Evolutionary conservation across 2,888 invertebrate species (phyloP).

Genomic region (Panzeria rudis): DNA sequence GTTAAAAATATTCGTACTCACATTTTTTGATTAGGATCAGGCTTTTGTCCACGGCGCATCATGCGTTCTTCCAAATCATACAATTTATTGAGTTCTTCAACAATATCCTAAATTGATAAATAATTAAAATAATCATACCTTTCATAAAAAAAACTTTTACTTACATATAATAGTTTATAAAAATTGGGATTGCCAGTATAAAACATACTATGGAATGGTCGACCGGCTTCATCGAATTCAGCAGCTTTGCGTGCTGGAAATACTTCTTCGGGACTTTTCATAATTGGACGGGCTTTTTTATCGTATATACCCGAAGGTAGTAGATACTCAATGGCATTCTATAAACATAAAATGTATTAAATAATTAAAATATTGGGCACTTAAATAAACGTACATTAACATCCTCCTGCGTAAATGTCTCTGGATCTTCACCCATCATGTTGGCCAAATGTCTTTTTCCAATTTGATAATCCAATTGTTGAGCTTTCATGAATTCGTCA

Average conservation of each 20-base stretch:
- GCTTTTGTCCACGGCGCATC: slow-evolving; percentile 86
- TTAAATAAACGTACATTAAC: slow-evolving; percentile 87
- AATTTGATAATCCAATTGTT: slow-evolving; percentile 92
- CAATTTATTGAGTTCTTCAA: slow-evolving; percentile 87
- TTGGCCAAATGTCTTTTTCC: slow-evolving; percentile 98
- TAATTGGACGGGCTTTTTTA: slow-evolving; percentile 92
- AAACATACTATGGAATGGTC: slow-evolving; percentile 95
- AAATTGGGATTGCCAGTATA: slow-evolving; percentile 95
- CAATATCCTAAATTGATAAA: slow-evolving; percentile 86
- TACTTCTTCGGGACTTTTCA: slow-evolving; percentile 95
- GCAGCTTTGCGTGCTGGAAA: slow-evolving; percentile 93
- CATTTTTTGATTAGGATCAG: slow-evolving; percentile 86
- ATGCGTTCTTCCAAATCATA: slow-evolving; percentile 89
- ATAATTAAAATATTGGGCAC: not conserved
- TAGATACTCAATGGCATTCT: slow-evolving; percentile 96
- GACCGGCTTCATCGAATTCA: slow-evolving; percentile 94
- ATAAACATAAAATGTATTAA: slow-evolving; percentile 57
- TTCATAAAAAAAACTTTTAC: slow-evolving; percentile 77
- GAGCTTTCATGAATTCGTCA: slow-evolving; percentile 92
- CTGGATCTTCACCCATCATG: slow-evolving; percentile 98
- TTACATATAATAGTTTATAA: slow-evolving; percentile 92
- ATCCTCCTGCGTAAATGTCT: slow-evolving; percentile 93
- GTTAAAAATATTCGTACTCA: slow-evolving; percentile 81
- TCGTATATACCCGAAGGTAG: slow-evolving; percentile 97
- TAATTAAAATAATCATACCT: not conserved